Evolutionary conservation across 2,113 vertebrate genomes (phyloP).

Genomic region (Odobenus rosmarus): DNA sequence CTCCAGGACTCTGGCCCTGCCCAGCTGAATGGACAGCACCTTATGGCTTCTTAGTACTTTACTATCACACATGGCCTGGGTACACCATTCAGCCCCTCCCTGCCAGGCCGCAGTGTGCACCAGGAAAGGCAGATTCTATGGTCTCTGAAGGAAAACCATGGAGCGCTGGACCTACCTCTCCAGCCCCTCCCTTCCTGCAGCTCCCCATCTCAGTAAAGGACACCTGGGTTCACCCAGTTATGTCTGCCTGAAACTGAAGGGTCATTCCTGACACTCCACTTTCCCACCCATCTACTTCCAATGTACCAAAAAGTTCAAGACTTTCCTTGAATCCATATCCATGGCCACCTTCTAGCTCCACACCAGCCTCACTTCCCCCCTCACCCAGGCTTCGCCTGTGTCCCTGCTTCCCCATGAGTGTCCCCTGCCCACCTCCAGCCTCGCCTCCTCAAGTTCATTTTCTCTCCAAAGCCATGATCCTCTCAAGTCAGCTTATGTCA

Average conservation of each 20-base stretch:
- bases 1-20: not conserved
- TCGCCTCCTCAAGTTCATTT: not conserved
- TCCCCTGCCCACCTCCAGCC: not conserved
- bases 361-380: not conserved
- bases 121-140: not conserved
- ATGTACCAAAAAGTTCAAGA: not conserved
- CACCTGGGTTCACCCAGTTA: not conserved
- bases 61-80: not conserved
- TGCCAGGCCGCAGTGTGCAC: accelerated
- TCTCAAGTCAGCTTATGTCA: not conserved
- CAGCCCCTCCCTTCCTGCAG: not conserved
- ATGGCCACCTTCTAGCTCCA: not conserved
- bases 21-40: not conserved
- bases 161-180: not conserved
- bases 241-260: not conserved
- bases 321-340: not conserved
- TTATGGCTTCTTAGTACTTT: not conserved
- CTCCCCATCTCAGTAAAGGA: not conserved
- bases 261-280: not conserved
- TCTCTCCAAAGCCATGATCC: not conserved
- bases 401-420: not conserved
- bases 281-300: not conserved
- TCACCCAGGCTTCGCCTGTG: not conserved
- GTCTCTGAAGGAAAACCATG: too few species aligned
- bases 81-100: not conserved